phyloP scores from a whole-genome alignment of 2,888 invertebrate species.

The Rhagonycha fulva region DNA sequence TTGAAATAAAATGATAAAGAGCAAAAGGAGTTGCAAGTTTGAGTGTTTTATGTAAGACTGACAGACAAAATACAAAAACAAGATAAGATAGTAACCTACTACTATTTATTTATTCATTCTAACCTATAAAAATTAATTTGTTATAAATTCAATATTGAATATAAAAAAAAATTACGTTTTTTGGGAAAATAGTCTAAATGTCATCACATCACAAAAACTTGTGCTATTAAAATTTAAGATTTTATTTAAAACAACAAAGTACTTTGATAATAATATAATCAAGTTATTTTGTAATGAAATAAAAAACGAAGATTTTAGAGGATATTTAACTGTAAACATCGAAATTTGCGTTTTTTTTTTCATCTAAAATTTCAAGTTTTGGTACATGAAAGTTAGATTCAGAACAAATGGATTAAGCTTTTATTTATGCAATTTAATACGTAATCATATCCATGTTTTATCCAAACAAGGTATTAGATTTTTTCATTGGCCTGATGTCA shows the following conservation, averaged over 20 bases:
- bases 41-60: too few species aligned
- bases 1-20: too few species aligned
- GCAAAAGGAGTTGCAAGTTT: too few species aligned
- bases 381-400: not conserved
- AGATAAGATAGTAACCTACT: too few species aligned
- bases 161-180: not conserved
- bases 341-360: too few species aligned
- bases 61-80: too few species aligned
- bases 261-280: too few species aligned
- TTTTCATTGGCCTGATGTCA: not conserved
- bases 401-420: not conserved
- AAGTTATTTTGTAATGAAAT: not conserved
- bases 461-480: not conserved
- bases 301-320: too few species aligned
- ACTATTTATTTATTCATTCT: too few species aligned
- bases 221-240: not conserved
- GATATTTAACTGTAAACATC: too few species aligned
- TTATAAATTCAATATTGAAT: too few species aligned
- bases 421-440: not conserved
- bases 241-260: not conserved
- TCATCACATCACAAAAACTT: not conserved
- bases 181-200: not conserved
- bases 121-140: too few species aligned
- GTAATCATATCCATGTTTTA: not conserved
- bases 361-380: not conserved